Percentiles rank a stretch among this genome's conserved stretches.
These are phyloP conservation scores for Meloidogyne hapla DNA, from an alignment of 1,140 invertebrate genomes.

Conservation along the genomic window DNA sequence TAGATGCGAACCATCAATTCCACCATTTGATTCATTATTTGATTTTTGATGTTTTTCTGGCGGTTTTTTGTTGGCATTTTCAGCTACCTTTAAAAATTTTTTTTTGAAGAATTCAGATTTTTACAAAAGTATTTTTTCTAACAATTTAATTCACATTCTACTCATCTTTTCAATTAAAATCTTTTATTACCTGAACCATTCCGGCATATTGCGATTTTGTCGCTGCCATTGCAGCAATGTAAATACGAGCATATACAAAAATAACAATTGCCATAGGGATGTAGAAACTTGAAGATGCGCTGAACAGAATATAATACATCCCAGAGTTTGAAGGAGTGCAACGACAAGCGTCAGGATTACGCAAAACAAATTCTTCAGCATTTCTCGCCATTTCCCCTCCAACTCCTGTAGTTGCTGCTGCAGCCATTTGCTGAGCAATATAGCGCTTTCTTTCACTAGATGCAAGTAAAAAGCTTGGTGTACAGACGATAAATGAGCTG, in stretches of 20 bases:
- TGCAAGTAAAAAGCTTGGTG: constrained; percentile 65
- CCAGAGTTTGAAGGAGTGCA: constrained; percentile 71
- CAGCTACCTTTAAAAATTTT: constrained; percentile 52
- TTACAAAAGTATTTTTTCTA: neutral
- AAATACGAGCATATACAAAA: constrained; percentile 93
- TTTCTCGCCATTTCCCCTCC: neutral
- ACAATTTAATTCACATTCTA: neutral
- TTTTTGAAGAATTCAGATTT: neutral
- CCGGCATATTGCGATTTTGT: constrained; percentile 78
- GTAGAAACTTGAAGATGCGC: constrained; percentile 89
- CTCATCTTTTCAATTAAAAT: constrained; percentile 55
- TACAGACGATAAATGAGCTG: constrained; percentile 86
- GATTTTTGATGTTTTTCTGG: constrained; percentile 53
- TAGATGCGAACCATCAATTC: neutral
- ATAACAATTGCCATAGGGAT: constrained; percentile 92
- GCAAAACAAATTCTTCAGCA: constrained; percentile 30
- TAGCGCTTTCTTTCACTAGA: constrained; percentile 47
- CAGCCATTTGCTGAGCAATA: constrained; percentile 28
- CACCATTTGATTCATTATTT: constrained; percentile 25
- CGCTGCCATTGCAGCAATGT: constrained; percentile 83
- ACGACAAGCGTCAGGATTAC: constrained; percentile 44
- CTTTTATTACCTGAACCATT: constrained; percentile 81
- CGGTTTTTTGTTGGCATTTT: constrained; percentile 65
- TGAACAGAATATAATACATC: constrained; percentile 89
- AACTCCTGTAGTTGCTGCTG: constrained; percentile 22